Evolutionary conservation across 2,888 invertebrate species (phyloP), one percentile per base, ranked within the genome.

Genomic region (Hedya salicella): DNA sequence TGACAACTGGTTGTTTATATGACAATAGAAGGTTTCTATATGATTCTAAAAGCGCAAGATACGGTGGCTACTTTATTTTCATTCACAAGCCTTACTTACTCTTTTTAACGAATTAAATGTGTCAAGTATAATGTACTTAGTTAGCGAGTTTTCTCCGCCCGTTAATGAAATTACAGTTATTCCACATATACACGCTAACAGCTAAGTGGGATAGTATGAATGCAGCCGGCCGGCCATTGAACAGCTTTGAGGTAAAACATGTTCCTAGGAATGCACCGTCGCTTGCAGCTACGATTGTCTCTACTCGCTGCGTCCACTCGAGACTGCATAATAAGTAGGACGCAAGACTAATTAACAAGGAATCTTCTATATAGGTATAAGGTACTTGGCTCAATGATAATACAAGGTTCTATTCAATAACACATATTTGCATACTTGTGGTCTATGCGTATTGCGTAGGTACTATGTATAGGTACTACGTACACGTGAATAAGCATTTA

Each of bases 261-360:
- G 89, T 89, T 89, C 80, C 77, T 78, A 81, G 83, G 84, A 86
- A 88, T 87, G 88, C 78, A 77, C 76, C 73, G 53, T 75, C 74
- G 72, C 70, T 60, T 62, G 73, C 72, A 52, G 49, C 39, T 19
- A 61, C 60, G 42, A 57, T 59, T 63, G 63, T 67, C 61, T 67
- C 57, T 66, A 66, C 32, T 56, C 42, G 61, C 63, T 53, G 50
- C 62, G 40, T 21, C 67, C 42, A 61, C 46, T 39, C 59, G 54
- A 56, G 76, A 54, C 66, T 54, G 66, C 66, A 66, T 66, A 66
- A 66, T 61, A 66, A 66, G 66, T 66, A 40, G 66, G 54, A 54
- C 66, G 60, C 25, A 32, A 40, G 54, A 53, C 53, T 46, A 54
- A 54, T 61, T 49, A 61, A 42, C 54, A 48, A 46, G 54, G 44